Percentiles rank a stretch among this genome's conserved stretches.
Conservation (phyloP, 2,113 vertebrate species). For the Chlamydotis undulata region DNA sequence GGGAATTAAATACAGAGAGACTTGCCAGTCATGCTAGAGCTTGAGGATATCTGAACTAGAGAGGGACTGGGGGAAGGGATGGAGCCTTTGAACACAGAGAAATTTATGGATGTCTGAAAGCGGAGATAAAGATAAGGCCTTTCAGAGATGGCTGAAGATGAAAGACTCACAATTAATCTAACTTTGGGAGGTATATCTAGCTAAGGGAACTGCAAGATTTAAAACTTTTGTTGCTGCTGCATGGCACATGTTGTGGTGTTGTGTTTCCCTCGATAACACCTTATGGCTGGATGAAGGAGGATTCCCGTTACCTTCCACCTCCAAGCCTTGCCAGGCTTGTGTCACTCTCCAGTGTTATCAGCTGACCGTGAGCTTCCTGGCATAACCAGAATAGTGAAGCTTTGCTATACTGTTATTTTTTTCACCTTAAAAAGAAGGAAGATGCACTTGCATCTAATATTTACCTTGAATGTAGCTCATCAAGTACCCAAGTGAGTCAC, state of each 20-base stretch:
- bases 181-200: conserved; percentile 59
- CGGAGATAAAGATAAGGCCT: conserved; percentile 62
- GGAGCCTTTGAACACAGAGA: conserved; percentile 47
- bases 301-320: background rate
- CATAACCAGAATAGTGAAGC: background rate
- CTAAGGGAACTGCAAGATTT: conserved; percentile 54
- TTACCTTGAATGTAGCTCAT: background rate
- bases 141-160: conserved; percentile 65
- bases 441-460: background rate
- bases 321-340: background rate
- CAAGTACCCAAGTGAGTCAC: background rate
- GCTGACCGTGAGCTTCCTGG: background rate
- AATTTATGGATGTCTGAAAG: conserved; percentile 65
- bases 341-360: background rate
- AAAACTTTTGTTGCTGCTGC: conserved; percentile 39
- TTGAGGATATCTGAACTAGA: conserved; percentile 17
- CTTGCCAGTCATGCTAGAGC: background rate
- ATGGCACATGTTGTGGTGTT: background rate
- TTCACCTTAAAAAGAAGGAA: background rate
- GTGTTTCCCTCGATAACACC: conserved; percentile 16
- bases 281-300: conserved; percentile 1
- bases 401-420: background rate
- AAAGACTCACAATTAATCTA: conserved; percentile 63
- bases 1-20: background rate
- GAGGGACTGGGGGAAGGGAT: conserved; percentile 15